Percentiles rank a stretch among this genome's conserved stretches.
These are phyloP conservation scores for Rhynchonema sp. DNA, from an alignment of 2,888 invertebrate species.

Conservation along the genomic window DNA sequence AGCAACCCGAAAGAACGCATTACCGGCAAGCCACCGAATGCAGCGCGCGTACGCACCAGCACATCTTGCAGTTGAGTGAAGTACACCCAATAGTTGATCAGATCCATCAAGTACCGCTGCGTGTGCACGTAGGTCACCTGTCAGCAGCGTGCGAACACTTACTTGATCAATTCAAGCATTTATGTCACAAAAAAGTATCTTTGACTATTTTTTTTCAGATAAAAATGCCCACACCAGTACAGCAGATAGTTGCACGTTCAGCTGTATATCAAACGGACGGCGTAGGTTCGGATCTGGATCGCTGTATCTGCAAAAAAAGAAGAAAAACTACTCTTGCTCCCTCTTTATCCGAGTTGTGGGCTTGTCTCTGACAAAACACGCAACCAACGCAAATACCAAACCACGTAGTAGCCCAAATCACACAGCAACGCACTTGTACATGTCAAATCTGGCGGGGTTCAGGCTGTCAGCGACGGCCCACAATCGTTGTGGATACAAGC, in stretches of 20 bases:
- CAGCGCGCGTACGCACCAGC: slow-evolving; percentile 45
- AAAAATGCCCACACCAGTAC: too few relatives aligned
- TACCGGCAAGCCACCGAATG: not conserved
- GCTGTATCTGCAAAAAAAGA: slow-evolving; percentile 32
- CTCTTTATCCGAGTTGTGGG: too few relatives aligned
- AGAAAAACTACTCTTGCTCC: too few relatives aligned
- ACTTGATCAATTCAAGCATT: not conserved
- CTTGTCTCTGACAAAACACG: too few relatives aligned
- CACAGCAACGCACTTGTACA: not conserved
- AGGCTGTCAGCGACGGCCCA: slow-evolving; percentile 4
- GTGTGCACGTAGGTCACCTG: slow-evolving; percentile 66
- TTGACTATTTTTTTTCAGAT: too few relatives aligned
- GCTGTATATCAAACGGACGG: slow-evolving; percentile 45
- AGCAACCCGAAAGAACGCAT: not conserved
- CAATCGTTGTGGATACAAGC: slow-evolving; percentile 54
- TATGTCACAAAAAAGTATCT: not conserved
- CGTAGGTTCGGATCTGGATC: slow-evolving; percentile 36
- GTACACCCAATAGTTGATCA: slow-evolving; percentile 56
- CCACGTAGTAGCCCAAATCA: too few relatives aligned
- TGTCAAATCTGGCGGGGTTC: not conserved
- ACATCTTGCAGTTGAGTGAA: slow-evolving; percentile 64
- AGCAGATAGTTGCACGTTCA: not conserved
- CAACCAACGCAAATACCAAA: too few relatives aligned
- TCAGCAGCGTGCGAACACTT: too few relatives aligned
- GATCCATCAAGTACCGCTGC: slow-evolving; percentile 68